Evolutionary conservation across 2,888 invertebrate genomes (phyloP), one percentile per base, ranked within the genome.

Genomic region (Phanerotoma sp.): DNA sequence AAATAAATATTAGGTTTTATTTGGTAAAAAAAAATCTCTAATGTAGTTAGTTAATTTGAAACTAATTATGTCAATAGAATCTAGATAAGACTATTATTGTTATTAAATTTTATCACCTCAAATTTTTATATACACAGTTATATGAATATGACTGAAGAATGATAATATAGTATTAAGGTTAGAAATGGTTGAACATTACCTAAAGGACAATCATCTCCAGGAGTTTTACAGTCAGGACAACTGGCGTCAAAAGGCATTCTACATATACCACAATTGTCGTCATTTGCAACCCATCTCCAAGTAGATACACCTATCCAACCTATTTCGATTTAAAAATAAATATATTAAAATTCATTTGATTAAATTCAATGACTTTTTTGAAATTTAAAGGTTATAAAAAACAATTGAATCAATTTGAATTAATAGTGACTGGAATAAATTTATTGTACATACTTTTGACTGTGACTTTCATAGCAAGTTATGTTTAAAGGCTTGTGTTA

Each of bases 261-360:
- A 81, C 99, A 99, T 75, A 99, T 99, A 56, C 99, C 98, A 75
- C 96, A 96, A 76, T 94, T 97, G 77, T 99, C 98, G 82, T 98
- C 98, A 79, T 97, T 97, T 20, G 97, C 97, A 64, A 96, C 88
- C 98, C 98, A 99, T 74, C 93, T 89, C 99, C 99, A 99, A 75
- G 93, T 91, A 66, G 97, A 97, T 58, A 97, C 96, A 62, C 93
- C 93, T 64, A 90, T 91, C 95, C 96, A 96, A 79, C 86, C 90
- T 61, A 51, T 20, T 56, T 58, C 49, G 57, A 54, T 10, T 20
- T 11, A 18, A 44, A 10, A 28, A 68, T 68, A 69, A 78, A 77
- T 77, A 74, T 77, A 35, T 18, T 68, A 75, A 77, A 66, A n/a
- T n/a, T n/a, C n/a, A n/a, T n/a, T n/a, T n/a, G n/a, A n/a, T n/a